Conservation (phyloP, 1,140 invertebrate species). For the Planococcus citri region DNA sequence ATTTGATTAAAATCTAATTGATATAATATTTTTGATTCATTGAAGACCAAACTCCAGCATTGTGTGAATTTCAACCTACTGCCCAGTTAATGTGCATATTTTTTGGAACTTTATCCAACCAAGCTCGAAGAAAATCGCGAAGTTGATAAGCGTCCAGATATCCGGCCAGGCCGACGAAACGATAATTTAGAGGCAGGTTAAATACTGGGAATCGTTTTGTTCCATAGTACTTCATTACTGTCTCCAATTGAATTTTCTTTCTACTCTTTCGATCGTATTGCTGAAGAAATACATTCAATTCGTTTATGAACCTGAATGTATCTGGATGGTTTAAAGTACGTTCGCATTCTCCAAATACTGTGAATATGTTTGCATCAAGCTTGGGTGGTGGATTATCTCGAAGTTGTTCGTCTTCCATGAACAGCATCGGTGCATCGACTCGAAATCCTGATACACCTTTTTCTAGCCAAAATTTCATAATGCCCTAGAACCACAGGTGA, state of each 20-base stretch:
- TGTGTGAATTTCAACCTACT: no score
- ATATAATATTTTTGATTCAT: no score
- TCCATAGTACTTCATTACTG: conserved; percentile 35
- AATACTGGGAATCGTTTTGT: conserved; percentile 30
- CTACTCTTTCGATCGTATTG: neutral
- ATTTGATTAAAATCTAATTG: no score
- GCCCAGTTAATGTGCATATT: conserved; percentile 41
- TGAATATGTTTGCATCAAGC: no score
- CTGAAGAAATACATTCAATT: neutral
- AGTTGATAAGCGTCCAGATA: neutral
- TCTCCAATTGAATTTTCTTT: conserved; percentile 6
- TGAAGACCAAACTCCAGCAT: no score
- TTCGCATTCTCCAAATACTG: no score
- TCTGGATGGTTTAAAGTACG: neutral
- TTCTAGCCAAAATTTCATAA: conserved; percentile 48
- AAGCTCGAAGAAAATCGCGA: conserved; percentile 27
- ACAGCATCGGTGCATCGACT: conserved; percentile 42
- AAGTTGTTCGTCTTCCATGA: conserved; percentile 38
- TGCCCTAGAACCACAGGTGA: conserved; percentile 32
- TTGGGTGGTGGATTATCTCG: no score
- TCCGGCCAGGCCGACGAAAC: neutral
- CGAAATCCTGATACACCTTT: conserved; percentile 56
- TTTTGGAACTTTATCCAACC: conserved; percentile 39
- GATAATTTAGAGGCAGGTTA: conserved; percentile 40
- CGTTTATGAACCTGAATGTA: conserved; percentile 26